Conservation (phyloP, 2,797 vertebrate genomes). For the Dryobates pubescens region DNA sequence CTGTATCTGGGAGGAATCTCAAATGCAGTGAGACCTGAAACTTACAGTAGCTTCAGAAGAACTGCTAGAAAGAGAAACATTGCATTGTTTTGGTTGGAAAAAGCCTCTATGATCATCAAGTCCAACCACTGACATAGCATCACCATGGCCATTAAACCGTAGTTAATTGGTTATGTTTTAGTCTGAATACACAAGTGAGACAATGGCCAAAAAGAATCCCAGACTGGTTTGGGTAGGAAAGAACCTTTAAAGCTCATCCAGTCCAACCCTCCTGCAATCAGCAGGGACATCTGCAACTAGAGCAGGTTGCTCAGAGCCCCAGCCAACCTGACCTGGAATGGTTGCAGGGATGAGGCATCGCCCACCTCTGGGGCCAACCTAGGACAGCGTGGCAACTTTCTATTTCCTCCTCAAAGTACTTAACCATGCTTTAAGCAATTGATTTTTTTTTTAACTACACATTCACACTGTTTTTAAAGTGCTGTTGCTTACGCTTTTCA, state of each 20-base stretch:
- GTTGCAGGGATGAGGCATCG: too few species aligned
- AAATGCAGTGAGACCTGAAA: background rate
- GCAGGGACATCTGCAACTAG: too few species aligned
- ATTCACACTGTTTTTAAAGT: background rate
- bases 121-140: too few species aligned
- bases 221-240: too few species aligned
- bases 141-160: too few species aligned
- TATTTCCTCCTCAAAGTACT: background rate
- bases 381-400: background rate
- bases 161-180: background rate
- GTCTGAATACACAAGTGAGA: background rate
- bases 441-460: background rate
- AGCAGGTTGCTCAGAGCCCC: too few species aligned
- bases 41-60: background rate
- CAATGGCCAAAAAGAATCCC: background rate
- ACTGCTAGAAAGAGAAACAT: background rate
- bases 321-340: too few species aligned
- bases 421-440: background rate
- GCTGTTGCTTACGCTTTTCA: background rate
- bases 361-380: too few species aligned
- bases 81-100: too few species aligned
- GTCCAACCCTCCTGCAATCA: too few species aligned
- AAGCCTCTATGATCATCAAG: too few species aligned
- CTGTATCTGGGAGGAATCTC: background rate
- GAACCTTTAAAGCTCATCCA: too few species aligned